A percentile compares a stretch with the other conserved stretches of the same genome.
phyloP scores from a whole-genome alignment of 2,797 vertebrate genomes.

The Gorsachius magnificus region DNA sequence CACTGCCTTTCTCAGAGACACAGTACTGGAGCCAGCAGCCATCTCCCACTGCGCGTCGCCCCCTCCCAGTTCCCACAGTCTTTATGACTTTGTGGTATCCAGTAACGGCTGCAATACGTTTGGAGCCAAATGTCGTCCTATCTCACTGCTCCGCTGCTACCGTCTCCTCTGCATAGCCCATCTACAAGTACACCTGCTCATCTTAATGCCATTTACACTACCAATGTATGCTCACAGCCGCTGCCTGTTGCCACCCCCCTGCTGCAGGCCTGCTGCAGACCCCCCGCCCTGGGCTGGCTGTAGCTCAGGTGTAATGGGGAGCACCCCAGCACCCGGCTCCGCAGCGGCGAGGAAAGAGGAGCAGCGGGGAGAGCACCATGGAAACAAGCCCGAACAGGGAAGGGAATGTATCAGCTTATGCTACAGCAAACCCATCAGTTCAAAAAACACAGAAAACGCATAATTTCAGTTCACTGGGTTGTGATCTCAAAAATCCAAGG shows the following conservation, averaged over 20 bases:
- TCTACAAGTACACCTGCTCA: background rate
- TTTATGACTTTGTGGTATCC: background rate
- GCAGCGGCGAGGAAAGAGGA: background rate
- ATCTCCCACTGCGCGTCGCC: background rate
- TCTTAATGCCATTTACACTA: background rate
- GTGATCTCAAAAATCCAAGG: background rate
- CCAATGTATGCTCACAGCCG: rapidly evolving
- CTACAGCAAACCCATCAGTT: background rate
- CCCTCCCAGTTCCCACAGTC: background rate
- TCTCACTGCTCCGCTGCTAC: background rate
- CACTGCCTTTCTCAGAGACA: background rate
- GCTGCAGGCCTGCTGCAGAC: background rate
- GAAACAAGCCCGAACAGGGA: background rate
- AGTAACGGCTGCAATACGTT: background rate
- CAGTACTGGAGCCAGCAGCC: background rate
- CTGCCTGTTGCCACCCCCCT: background rate
- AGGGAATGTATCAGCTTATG: rapidly evolving
- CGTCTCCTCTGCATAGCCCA: background rate
- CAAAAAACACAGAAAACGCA: background rate
- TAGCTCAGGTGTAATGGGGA: background rate
- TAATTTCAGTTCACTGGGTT: background rate
- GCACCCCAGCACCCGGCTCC: background rate
- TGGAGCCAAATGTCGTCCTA: background rate
- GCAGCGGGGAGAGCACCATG: background rate
- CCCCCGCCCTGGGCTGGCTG: background rate